Base-by-base conservation (phyloP, 2,888 invertebrate genomes). In the Tetanocera ferruginea region DNA sequence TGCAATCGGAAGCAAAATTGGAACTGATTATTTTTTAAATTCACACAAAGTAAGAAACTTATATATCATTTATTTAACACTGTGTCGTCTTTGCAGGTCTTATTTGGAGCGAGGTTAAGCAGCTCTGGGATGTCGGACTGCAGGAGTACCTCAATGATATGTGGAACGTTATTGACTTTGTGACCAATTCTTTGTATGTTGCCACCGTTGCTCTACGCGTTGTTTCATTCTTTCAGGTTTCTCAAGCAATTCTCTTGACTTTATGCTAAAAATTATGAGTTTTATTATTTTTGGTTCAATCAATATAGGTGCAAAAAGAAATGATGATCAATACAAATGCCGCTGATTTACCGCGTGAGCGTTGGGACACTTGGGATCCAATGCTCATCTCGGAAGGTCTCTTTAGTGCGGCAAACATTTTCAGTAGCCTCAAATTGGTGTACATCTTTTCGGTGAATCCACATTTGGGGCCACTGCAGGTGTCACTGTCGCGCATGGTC, bases 121-220 rank as follows among this genome's bases (percentile, higher is more conserved):
- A 99, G 90, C 91, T 99, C 79, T 99, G 98, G 98, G 98, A 98
- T 89, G 97, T 98, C 84, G 99, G 99, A 0, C 91, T 98, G 78
- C 95, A 97, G 86, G 98, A 98, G 88, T 99, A 99, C 91, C 94
- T 97, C 78, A 95, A 97, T 87, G 98, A 99, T 90, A 98, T 99
- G 98, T 99, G 99, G 99, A 99, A 99, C 90, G 98, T 99, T 79
- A 96, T 99, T 84, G 99, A 99, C 91, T 99, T 99, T 90, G 97
- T 98, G 82, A 99, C 99, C 80, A 99, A 99, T 91, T 97, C 98
- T 8, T 91, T 99, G 55, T 99, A 99, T 90, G 97, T 99, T 81
- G 98, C 98, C 76, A 99, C 99, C 0, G 96, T 98, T 76, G 97
- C 98, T 3, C 92, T 99, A 76, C 92, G 99, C 83, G 93, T 98